Conservation (phyloP, 37 sponge, comb jelly and placozoan species). For the Beroe forskalii region DNA sequence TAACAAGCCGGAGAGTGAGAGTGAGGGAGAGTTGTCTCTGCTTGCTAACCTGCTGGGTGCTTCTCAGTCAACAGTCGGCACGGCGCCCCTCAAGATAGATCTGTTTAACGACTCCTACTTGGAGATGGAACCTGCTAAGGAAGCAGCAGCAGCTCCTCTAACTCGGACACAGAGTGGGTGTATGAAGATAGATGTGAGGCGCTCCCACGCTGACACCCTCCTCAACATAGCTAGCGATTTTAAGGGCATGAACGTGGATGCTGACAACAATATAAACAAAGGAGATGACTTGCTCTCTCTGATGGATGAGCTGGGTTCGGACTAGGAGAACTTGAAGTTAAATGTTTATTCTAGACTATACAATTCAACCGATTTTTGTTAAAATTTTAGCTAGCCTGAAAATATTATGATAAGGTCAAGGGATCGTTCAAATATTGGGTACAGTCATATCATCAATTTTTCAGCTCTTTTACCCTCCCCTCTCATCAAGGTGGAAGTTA, state of each 20-base stretch:
- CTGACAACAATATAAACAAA: not conserved
- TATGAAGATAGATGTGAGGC: constrained; percentile 42
- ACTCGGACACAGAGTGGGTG: constrained; percentile 26
- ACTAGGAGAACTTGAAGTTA: too few relatives aligned
- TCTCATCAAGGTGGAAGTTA: too few relatives aligned
- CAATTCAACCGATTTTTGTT: too few relatives aligned
- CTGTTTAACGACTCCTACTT: constrained; percentile 42
- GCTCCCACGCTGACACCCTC: not conserved
- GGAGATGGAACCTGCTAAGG: constrained; percentile 55
- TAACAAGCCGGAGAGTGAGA: not conserved
- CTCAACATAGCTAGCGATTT: constrained; percentile 53
- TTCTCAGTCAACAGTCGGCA: not conserved
- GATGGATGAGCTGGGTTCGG: constrained; percentile 35
- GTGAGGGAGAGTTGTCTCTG: constrained; percentile 29
- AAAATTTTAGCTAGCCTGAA: too few relatives aligned
- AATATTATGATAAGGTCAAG: too few relatives aligned
- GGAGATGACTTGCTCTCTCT: constrained; percentile 46
- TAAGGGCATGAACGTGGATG: not conserved
- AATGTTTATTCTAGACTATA: too few relatives aligned
- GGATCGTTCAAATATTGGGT: too few relatives aligned
- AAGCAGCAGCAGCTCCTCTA: constrained; percentile 24
- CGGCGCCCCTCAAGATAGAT: constrained; percentile 4
- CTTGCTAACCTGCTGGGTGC: constrained; percentile 43
- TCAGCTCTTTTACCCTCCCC: too few relatives aligned
- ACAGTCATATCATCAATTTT: too few relatives aligned